Percentiles rank a stretch among this genome's conserved stretches.
These are phyloP conservation scores for Hyperoplus immaculatus DNA, from an alignment of 2,797 vertebrate species.

Conservation along the genomic window DNA sequence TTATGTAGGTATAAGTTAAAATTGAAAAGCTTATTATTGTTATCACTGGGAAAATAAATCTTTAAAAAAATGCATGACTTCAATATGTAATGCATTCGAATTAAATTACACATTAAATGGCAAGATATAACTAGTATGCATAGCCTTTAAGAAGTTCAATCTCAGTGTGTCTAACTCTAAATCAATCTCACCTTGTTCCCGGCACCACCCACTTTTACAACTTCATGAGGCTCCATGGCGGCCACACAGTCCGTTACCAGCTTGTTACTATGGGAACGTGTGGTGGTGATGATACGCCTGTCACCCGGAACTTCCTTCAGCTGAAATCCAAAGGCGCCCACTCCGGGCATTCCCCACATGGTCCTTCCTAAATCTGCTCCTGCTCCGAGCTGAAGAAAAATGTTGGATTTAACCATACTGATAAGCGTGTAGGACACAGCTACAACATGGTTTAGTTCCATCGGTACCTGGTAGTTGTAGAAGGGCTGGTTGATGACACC, in stretches of 20 bases:
- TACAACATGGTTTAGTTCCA: neutral
- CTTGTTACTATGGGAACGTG: conserved; percentile 95
- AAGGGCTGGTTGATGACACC: conserved; percentile 98
- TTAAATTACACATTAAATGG: too few species aligned
- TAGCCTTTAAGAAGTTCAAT: too few species aligned
- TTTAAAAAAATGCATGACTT: too few species aligned
- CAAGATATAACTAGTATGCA: too few species aligned
- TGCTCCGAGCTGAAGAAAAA: conserved; percentile 85
- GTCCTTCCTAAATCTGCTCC: conserved; percentile 90
- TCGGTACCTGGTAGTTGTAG: conserved; percentile 95
- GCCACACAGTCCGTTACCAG: conserved; percentile 91
- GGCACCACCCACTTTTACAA: conserved; percentile 94
- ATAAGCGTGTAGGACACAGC: neutral
- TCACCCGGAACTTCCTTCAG: conserved; percentile 90
- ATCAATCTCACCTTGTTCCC: conserved; percentile 93
- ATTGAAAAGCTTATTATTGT: too few species aligned
- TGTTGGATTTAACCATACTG: neutral
- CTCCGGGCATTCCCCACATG: conserved; percentile 93
- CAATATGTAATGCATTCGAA: too few species aligned
- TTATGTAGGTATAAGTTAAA: too few species aligned
- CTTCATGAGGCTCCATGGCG: conserved; percentile 92
- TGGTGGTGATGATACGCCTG: conserved; percentile 92
- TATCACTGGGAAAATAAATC: too few species aligned
- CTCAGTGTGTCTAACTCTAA: neutral
- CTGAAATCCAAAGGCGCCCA: conserved; percentile 95